Evolutionary conservation across 2,888 invertebrate species (phyloP).

Genomic region (Scrobipalpa costella): DNA sequence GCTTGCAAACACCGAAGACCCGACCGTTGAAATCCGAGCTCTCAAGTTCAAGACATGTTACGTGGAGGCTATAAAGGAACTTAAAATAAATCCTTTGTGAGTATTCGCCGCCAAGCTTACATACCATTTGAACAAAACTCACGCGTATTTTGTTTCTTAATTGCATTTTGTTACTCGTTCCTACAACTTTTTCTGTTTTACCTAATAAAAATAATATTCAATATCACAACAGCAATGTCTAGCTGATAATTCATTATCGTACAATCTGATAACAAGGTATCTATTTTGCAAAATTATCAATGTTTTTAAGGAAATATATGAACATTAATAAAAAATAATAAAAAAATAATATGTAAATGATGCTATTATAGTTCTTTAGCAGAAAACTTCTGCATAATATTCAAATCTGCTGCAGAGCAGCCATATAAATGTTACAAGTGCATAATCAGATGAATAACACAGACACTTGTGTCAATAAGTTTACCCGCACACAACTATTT

Average conservation of each 20-base stretch:
- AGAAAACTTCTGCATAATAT: too few species aligned
- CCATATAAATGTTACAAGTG: background rate
- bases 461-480: background rate
- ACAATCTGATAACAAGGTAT: background rate
- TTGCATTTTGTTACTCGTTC: too few species aligned
- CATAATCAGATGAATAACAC: background rate
- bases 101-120: constrained; percentile 44
- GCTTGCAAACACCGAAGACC: constrained; percentile 86
- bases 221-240: too few species aligned
- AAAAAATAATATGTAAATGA: too few species aligned
- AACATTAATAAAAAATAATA: too few species aligned
- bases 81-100: constrained; percentile 90
- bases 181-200: too few species aligned
- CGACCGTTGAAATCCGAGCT: constrained; percentile 89
- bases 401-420: background rate
- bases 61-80: constrained; percentile 87
- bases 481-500: background rate
- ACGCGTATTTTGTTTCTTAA: too few species aligned
- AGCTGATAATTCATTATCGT: background rate
- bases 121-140: too few species aligned
- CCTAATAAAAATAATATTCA: too few species aligned
- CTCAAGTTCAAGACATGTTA: constrained; percentile 91
- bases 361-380: too few species aligned
- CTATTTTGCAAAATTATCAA: too few species aligned
- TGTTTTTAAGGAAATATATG: too few species aligned